phyloP scores from a whole-genome alignment of 2,888 invertebrate genomes.

The Leistus spinibarbis region DNA sequence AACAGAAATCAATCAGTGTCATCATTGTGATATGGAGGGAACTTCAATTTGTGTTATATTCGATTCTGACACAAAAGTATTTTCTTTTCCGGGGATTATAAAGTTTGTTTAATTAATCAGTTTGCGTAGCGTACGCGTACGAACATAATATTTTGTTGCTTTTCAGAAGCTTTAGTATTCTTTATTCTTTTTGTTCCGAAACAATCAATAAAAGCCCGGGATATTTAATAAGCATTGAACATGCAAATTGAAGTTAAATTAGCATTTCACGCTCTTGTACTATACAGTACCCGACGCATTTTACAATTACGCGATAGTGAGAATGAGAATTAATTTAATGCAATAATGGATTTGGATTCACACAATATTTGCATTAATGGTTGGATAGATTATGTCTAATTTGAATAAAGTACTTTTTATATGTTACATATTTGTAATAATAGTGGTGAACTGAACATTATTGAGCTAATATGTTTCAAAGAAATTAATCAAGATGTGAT shows the following conservation, averaged over 20 bases:
- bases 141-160: background rate
- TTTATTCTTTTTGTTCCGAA: background rate
- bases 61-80: background rate
- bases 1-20: slow-evolving; percentile 15
- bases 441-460: background rate
- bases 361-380: background rate
- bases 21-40: background rate
- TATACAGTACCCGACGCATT: background rate
- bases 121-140: background rate
- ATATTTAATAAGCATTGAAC: background rate
- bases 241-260: background rate
- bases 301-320: background rate
- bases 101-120: background rate
- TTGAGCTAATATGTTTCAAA: background rate
- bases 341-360: background rate
- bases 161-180: background rate
- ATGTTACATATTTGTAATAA: background rate
- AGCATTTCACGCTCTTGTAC: no score
- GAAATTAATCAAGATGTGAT: background rate
- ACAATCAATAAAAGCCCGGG: background rate
- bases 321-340: background rate
- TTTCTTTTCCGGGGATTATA: background rate
- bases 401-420: background rate
- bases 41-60: slow-evolving; percentile 2
- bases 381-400: background rate